phyloP scores from a whole-genome alignment of 1,140 invertebrate genomes.

The Zaprionus vittiger region DNA sequence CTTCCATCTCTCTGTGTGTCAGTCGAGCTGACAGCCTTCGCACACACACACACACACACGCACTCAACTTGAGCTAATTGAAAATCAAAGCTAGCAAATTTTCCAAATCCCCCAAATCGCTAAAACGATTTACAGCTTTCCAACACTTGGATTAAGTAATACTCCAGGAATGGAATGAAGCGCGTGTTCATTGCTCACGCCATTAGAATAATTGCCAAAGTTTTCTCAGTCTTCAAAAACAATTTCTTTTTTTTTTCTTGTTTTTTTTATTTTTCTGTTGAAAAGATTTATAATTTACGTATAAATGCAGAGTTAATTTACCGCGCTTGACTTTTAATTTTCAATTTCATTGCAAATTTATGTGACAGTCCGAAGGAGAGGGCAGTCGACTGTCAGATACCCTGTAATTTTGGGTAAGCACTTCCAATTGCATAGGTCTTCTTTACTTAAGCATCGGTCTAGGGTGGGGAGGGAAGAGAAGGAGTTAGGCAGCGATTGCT shows the following conservation, averaged over 20 bases:
- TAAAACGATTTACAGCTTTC: constrained; percentile 4
- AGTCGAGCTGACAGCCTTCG: constrained; percentile 49
- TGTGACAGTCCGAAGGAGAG: not conserved
- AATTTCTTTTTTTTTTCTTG: no score
- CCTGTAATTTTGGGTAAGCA: not conserved
- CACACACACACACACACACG: constrained; percentile 46
- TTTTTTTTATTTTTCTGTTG: no score
- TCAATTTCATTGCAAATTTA: constrained; percentile 1
- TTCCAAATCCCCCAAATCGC: constrained; percentile 11
- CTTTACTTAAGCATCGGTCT: no score
- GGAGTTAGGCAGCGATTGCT: not conserved
- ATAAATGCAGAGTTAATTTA: not conserved
- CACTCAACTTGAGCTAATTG: constrained; percentile 79
- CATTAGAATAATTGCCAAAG: not conserved
- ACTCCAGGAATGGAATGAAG: not conserved
- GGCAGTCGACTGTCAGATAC: not conserved
- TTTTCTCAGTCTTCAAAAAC: not conserved
- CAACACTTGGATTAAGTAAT: not conserved
- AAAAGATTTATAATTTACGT: not conserved
- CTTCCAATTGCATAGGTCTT: no score
- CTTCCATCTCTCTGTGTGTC: constrained; percentile 20
- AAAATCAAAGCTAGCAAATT: constrained; percentile 73
- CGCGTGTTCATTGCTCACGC: not conserved
- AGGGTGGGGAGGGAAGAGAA: no score
- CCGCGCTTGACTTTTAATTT: constrained; percentile 7